phyloP scores from a whole-genome alignment of 2,113 vertebrate species.

The Cyanoramphus novaezelandiae region DNA sequence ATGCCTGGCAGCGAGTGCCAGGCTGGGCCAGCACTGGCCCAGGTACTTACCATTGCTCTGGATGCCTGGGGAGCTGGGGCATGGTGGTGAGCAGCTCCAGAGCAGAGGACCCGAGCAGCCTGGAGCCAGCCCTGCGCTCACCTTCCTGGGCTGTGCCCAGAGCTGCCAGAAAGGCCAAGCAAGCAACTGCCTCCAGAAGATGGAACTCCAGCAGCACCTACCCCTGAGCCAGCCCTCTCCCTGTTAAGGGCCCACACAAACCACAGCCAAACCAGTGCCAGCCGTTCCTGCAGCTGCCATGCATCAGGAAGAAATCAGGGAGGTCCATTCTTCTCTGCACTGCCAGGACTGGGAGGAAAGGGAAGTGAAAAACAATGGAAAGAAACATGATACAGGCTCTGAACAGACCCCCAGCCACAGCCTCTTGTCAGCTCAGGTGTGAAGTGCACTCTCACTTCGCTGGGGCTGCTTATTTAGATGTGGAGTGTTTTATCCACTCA shows the following conservation, averaged over 20 bases:
- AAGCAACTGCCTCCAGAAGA: not conserved
- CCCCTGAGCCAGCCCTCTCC: not conserved
- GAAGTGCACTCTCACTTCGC: not conserved
- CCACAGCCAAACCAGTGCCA: not conserved
- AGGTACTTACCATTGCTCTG: not conserved
- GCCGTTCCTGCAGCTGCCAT: not conserved
- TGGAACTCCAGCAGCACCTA: not conserved
- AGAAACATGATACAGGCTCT: not conserved
- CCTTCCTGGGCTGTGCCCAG: not conserved
- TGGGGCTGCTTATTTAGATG: not conserved
- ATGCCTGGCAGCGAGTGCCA: not conserved
- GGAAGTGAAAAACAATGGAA: not conserved
- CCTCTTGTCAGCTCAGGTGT: not conserved
- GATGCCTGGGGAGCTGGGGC: not conserved
- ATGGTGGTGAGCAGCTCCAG: not conserved
- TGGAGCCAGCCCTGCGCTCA: not conserved
- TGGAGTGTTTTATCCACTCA: accelerated
- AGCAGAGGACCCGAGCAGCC: not conserved
- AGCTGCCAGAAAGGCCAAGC: not conserved
- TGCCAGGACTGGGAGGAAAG: not conserved
- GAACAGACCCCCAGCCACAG: not conserved
- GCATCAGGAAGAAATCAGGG: not conserved
- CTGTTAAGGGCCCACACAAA: not conserved
- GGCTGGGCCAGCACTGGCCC: not conserved
- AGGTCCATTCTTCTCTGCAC: not conserved